Conservation (phyloP, 2,888 invertebrate species). For the Gibbula magus region DNA sequence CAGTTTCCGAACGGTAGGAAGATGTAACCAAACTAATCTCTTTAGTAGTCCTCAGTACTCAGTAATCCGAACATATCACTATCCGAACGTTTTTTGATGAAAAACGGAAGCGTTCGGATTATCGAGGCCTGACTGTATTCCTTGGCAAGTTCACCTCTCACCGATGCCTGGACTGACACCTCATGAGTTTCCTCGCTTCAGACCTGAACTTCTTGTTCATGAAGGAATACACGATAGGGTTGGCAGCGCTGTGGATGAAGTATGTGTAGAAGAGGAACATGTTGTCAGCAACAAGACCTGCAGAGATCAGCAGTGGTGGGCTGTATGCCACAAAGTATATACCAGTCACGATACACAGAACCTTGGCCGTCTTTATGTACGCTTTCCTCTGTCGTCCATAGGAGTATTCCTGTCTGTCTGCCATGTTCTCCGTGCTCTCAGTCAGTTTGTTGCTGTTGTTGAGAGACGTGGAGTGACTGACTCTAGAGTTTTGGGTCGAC, state of each 20-base stretch:
- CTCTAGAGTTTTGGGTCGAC: neutral
- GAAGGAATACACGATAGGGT: constrained; percentile 67
- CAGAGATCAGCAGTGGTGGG: constrained; percentile 60
- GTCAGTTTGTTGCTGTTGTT: neutral
- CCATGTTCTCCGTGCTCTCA: neutral
- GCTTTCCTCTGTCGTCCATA: constrained; percentile 35
- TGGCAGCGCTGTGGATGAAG: constrained; percentile 65
- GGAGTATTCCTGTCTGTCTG: neutral
- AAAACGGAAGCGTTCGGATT: no score
- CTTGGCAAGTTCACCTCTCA: no score
- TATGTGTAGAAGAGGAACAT: constrained; percentile 58
- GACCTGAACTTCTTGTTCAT: constrained; percentile 60
- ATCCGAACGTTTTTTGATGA: no score
- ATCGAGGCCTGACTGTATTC: no score
- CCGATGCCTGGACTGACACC: neutral
- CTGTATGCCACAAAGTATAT: constrained; percentile 62
- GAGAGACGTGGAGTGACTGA: neutral
- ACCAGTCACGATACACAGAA: constrained; percentile 60
- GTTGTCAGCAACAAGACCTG: constrained; percentile 44
- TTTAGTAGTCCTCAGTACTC: no score
- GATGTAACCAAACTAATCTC: no score
- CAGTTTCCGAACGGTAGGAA: no score
- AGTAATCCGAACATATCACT: no score
- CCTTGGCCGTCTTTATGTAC: constrained; percentile 63
- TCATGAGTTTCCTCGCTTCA: constrained; percentile 44